These are phyloP conservation scores for Pasiphila rectangulata DNA, from an alignment of 2,888 invertebrate species.

Conservation along the genomic window DNA sequence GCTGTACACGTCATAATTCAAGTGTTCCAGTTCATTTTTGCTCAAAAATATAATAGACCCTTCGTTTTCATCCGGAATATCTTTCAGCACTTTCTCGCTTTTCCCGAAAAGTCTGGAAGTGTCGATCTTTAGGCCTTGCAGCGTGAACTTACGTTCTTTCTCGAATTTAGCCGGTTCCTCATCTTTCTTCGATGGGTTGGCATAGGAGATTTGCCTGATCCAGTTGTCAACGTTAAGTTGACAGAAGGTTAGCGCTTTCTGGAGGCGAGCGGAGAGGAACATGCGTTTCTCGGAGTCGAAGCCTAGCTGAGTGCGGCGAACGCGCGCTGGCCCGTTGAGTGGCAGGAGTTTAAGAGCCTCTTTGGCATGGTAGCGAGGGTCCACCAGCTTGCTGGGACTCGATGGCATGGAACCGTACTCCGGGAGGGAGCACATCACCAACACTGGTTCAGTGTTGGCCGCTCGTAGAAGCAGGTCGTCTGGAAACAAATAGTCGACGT, in stretches of 20 bases:
- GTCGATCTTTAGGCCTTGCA: slow-evolving; percentile 75
- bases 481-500: slow-evolving; percentile 41
- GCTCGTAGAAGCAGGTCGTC: slow-evolving; percentile 82
- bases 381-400: slow-evolving; percentile 76
- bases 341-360: slow-evolving; percentile 75
- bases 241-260: slow-evolving; percentile 84
- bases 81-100: slow-evolving; percentile 75
- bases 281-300: slow-evolving; percentile 83
- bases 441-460: slow-evolving; percentile 83
- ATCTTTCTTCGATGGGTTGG: slow-evolving; percentile 73
- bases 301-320: slow-evolving; percentile 81
- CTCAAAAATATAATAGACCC: slow-evolving; percentile 85
- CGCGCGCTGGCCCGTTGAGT: slow-evolving; percentile 60
- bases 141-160: slow-evolving; percentile 75
- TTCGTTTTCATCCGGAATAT: slow-evolving; percentile 82
- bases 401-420: slow-evolving; percentile 72
- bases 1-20: slow-evolving; percentile 80
- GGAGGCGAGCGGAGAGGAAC: slow-evolving; percentile 83
- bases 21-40: slow-evolving; percentile 83
- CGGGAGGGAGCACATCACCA: slow-evolving; percentile 84
- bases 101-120: slow-evolving; percentile 74
- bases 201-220: slow-evolving; percentile 82
- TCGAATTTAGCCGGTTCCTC: slow-evolving; percentile 75
- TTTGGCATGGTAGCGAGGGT: slow-evolving; percentile 78
- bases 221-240: slow-evolving; percentile 83